Conservation (phyloP, 2,888 invertebrate species). For the Leucophora obtusa region DNA sequence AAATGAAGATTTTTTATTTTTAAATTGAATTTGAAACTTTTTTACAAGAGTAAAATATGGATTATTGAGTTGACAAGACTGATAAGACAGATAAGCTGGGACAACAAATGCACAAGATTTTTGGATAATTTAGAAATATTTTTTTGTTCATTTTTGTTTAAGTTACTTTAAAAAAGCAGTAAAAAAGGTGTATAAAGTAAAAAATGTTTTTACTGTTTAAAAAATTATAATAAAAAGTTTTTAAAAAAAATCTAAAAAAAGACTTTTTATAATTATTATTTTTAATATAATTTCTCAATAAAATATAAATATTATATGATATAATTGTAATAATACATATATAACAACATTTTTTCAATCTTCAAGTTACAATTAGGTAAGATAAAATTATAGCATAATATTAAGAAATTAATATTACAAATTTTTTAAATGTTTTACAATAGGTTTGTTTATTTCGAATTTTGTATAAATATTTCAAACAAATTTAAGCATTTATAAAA, state of each 20-base stretch:
- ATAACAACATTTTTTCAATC: conserved; percentile 54
- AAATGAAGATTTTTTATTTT: conserved; percentile 6
- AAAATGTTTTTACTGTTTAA: conserved; percentile 36
- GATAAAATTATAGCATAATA: conserved; percentile 31
- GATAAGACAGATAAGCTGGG: conserved; percentile 37
- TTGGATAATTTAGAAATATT: conserved; percentile 24
- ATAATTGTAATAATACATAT: conserved; percentile 57
- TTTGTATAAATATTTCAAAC: no score
- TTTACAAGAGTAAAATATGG: conserved; percentile 13
- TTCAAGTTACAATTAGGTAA: conserved; percentile 27
- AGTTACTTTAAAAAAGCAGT: conserved; percentile 40
- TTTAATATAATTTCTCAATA: conserved; percentile 42
- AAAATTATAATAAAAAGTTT: conserved; percentile 34
- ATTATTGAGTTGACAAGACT: conserved; percentile 35
- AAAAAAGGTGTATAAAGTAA: conserved; percentile 59
- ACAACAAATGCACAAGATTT: conserved; percentile 46
- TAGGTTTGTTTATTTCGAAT: no score
- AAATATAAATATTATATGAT: conserved; percentile 56
- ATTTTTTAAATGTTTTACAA: no score
- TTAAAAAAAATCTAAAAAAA: conserved; percentile 40
- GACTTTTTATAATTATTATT: conserved; percentile 5
- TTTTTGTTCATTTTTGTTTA: not conserved
- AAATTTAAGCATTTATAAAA: no score
- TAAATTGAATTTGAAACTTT: not conserved
- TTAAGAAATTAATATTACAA: not conserved